phyloP scores from a whole-genome alignment of 2,113 vertebrate genomes.

The Nerophis ophidion region DNA sequence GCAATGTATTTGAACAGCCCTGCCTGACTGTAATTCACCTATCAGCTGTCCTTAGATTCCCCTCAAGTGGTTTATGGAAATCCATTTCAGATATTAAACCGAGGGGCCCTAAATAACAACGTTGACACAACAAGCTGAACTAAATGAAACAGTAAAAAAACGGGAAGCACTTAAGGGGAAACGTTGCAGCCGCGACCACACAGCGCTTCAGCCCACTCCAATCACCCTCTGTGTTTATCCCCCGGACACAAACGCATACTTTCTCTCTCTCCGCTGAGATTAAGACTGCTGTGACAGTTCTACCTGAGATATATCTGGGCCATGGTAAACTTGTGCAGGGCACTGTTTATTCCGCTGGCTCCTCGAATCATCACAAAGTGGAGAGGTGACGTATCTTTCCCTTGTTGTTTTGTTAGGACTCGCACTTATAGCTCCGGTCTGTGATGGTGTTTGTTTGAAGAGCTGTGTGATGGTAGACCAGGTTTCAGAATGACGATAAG shows the following conservation, averaged over 20 bases:
- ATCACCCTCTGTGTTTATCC: constrained; percentile 57
- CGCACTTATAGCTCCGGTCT: constrained; percentile 12
- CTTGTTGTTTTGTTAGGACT: constrained; percentile 23
- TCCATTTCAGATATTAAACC: not conserved
- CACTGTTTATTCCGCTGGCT: constrained; percentile 57
- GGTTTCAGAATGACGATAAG: constrained; percentile 14
- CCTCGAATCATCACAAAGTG: constrained; percentile 57
- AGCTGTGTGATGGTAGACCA: constrained; percentile 5
- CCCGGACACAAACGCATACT: constrained; percentile 39
- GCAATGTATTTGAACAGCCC: no score
- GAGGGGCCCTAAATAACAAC: no score
- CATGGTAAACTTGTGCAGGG: constrained; percentile 51
- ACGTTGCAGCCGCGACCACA: constrained; percentile 13
- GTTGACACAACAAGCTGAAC: no score
- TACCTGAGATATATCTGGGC: constrained; percentile 63
- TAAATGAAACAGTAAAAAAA: not conserved
- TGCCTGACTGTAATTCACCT: no score
- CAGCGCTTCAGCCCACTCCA: constrained; percentile 29
- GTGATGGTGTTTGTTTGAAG: constrained; percentile 17
- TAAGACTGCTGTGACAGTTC: constrained; percentile 56
- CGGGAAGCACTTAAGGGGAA: constrained; percentile 4
- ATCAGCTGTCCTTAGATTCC: no score
- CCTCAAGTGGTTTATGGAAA: not conserved
- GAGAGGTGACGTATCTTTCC: constrained; percentile 47
- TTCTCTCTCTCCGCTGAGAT: constrained; percentile 32